These are phyloP conservation scores for Formicarius rufipectus DNA, from an alignment of 2,113 vertebrate species.

Conservation along the genomic window DNA sequence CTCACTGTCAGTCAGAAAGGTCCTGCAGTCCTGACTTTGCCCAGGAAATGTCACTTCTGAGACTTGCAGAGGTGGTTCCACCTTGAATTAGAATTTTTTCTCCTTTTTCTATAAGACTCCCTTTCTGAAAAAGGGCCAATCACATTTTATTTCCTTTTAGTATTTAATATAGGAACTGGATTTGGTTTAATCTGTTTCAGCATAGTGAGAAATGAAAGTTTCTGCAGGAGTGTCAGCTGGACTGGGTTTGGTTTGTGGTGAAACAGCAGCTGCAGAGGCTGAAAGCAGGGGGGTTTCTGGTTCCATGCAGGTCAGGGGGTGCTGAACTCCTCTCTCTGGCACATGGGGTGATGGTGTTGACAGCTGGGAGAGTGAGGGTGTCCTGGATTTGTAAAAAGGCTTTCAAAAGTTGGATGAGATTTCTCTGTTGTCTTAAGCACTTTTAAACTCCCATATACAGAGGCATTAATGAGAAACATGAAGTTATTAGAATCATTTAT, in stretches of 20 bases:
- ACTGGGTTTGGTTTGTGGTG: slow-evolving; percentile 27
- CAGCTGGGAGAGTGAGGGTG: background rate
- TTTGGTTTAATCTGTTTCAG: slow-evolving; percentile 46
- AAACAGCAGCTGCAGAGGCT: background rate
- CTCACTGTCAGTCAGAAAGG: background rate
- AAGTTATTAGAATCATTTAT: slow-evolving; percentile 80
- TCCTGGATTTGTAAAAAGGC: slow-evolving; percentile 24
- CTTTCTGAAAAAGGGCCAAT: slow-evolving; percentile 56
- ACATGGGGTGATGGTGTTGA: background rate
- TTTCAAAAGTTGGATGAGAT: slow-evolving; percentile 59
- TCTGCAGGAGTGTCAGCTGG: slow-evolving; percentile 20
- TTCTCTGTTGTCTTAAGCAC: slow-evolving; percentile 64
- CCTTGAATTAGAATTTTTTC: slow-evolving; percentile 45
- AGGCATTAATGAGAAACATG: slow-evolving; percentile 80
- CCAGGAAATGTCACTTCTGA: slow-evolving; percentile 16
- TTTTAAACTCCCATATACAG: slow-evolving; percentile 69
- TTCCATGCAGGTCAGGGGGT: slow-evolving; percentile 6
- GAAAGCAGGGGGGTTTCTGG: background rate
- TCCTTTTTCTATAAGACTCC: slow-evolving; percentile 39
- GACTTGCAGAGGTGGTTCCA: slow-evolving; percentile 12
- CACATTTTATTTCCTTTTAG: slow-evolving; percentile 60
- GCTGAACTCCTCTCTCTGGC: background rate
- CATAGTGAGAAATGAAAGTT: slow-evolving; percentile 41
- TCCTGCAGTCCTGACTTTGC: background rate
- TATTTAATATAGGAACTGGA: slow-evolving; percentile 59